A percentile compares a stretch with the other conserved stretches of the same genome.
Conservation (phyloP, 1,140 invertebrate genomes). For the Probaryconus sp. region DNA sequence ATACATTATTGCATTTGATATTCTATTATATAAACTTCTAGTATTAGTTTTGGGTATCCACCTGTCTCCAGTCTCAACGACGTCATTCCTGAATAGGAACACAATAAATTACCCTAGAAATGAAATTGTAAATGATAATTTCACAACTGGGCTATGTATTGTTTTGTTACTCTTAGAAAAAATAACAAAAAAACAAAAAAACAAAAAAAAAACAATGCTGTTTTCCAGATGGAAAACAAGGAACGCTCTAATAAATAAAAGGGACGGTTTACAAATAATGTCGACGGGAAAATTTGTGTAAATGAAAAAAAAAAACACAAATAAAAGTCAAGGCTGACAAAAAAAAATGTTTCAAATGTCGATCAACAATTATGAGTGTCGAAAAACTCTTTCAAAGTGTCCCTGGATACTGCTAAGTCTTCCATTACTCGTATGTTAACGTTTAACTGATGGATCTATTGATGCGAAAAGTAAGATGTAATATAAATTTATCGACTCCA, state of each 20-base stretch:
- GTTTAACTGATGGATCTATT: constrained; percentile 71
- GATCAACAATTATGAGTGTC: constrained; percentile 60
- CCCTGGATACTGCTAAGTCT: constrained; percentile 74
- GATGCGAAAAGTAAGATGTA: constrained; percentile 63
- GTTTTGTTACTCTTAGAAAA: constrained; percentile 36
- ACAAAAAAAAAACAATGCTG: no score
- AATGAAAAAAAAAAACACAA: no score
- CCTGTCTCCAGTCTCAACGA: no score
- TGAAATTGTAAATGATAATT: no score
- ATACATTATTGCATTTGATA: no score
- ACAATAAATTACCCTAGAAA: no score
- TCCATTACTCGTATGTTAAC: constrained; percentile 76
- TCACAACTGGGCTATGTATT: constrained; percentile 50
- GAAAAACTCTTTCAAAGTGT: constrained; percentile 71
- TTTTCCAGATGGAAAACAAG: constrained; percentile 1
- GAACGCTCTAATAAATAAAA: constrained; percentile 31
- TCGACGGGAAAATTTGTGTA: constrained; percentile 10
- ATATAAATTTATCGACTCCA: constrained; percentile 67
- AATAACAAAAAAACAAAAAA: constrained; percentile 12
- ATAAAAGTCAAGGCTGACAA: constrained; percentile 58
- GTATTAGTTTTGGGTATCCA: no score
- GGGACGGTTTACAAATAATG: constrained; percentile 30
- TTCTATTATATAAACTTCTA: no score
- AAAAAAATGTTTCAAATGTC: constrained; percentile 39
- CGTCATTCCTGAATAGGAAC: no score